A percentile compares a stretch with the other conserved stretches of the same genome.
Conservation (phyloP, 2,888 invertebrate species). For the Macrophya alboannulata region DNA sequence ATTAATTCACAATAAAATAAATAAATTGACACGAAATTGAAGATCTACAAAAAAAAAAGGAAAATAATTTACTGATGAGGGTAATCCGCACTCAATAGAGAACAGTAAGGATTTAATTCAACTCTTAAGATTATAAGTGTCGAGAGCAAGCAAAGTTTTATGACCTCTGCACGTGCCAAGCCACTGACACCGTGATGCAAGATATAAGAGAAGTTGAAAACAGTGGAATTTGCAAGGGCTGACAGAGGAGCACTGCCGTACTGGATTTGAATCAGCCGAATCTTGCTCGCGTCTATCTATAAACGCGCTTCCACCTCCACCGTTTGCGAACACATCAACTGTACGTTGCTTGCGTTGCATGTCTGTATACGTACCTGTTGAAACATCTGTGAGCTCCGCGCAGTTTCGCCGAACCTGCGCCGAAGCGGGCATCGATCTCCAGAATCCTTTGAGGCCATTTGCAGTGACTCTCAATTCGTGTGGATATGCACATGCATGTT, state of each 20-base stretch:
- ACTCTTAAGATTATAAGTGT: neutral
- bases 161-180: conserved; percentile 11
- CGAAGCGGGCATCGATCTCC: conserved; percentile 36
- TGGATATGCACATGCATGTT: neutral
- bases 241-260: neutral
- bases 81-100: neutral
- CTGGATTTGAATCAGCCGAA: conserved; percentile 31
- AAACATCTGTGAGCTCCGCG: neutral
- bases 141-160: neutral
- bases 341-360: neutral
- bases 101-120: neutral
- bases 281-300: conserved; percentile 43
- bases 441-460: conserved; percentile 29
- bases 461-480: conserved; percentile 17
- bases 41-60: neutral
- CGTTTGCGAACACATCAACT: conserved; percentile 25
- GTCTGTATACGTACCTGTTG: conserved; percentile 33
- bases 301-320: conserved; percentile 39
- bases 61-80: neutral
- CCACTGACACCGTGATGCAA: conserved; percentile 8
- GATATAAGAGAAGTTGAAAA: neutral
- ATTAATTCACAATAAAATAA: neutral
- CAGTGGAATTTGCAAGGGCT: conserved; percentile 14
- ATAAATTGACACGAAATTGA: neutral
- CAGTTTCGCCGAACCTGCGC: conserved; percentile 42